Conservation (phyloP, 2,888 invertebrate genomes). For the Subacronicta megacephala region DNA sequence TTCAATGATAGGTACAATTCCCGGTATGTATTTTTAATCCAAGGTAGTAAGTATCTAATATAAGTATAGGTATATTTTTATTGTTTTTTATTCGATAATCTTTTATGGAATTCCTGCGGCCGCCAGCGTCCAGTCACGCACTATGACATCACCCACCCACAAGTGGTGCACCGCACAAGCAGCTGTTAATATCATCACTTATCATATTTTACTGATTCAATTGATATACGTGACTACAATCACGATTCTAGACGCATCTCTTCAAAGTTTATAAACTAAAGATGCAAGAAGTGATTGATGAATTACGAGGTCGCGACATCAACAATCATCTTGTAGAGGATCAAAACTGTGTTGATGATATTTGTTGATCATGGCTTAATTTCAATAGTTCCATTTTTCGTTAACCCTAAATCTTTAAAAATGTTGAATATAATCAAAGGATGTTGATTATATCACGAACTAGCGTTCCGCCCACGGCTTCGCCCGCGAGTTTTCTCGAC, state of each 20-base stretch:
- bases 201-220: slow-evolving; percentile 35
- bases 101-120: slow-evolving; percentile 16
- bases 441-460: too few relatives aligned
- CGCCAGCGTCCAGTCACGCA: slow-evolving; percentile 31
- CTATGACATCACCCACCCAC: slow-evolving; percentile 43
- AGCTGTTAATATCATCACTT: slow-evolving; percentile 8
- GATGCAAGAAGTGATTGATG: slow-evolving; percentile 23
- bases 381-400: too few relatives aligned
- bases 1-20: too few relatives aligned
- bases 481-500: too few relatives aligned
- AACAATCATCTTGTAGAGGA: slow-evolving; percentile 14
- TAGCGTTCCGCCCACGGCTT: too few relatives aligned
- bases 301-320: slow-evolving; percentile 16
- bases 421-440: too few relatives aligned
- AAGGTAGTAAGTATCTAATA: too few relatives aligned
- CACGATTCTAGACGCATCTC: slow-evolving; percentile 17
- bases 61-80: too few relatives aligned
- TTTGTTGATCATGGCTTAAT: not conserved
- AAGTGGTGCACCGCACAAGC: slow-evolving; percentile 4
- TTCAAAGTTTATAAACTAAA: slow-evolving; percentile 2
- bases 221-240: slow-evolving; percentile 31
- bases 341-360: not conserved
- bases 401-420: too few relatives aligned
- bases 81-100: not conserved
- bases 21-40: too few relatives aligned